Evolutionary conservation across 1,140 invertebrate species (phyloP).

Genomic region (Habropoda laboriosa): DNA sequence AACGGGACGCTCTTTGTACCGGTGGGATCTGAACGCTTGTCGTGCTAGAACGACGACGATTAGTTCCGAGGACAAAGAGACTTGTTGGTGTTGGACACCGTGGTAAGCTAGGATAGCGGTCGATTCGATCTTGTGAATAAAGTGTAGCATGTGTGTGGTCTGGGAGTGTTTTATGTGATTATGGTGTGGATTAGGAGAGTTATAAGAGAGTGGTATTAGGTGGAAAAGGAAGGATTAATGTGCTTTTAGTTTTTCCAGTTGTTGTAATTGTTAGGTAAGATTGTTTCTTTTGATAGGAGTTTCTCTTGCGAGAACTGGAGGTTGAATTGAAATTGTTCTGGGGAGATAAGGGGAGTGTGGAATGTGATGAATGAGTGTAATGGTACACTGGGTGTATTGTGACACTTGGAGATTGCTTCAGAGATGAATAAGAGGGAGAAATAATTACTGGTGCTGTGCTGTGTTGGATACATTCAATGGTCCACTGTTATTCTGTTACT

Average conservation of each 20-base stretch:
- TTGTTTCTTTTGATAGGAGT: neutral
- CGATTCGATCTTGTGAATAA: constrained; percentile 23
- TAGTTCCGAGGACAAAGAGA: constrained; percentile 14
- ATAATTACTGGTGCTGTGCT: neutral
- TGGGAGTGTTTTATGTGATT: constrained; percentile 17
- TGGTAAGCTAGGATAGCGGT: too few species aligned
- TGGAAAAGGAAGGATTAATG: neutral
- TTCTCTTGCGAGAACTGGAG: neutral
- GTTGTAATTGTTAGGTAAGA: neutral
- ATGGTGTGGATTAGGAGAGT: neutral
- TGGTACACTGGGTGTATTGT: neutral
- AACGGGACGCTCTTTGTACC: neutral
- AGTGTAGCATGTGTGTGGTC: constrained; percentile 14
- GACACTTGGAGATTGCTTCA: neutral
- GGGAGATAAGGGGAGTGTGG: neutral
- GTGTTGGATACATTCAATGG: neutral
- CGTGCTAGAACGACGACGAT: constrained; percentile 16
- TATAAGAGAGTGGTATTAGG: neutral
- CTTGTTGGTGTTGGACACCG: neutral
- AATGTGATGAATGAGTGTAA: constrained; percentile 12
- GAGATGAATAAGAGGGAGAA: neutral
- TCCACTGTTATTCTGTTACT: neutral
- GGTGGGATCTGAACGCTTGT: neutral
- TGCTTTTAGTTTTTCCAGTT: neutral
- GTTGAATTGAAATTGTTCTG: neutral